These are phyloP conservation scores for Neopelma chrysocephalum DNA, from an alignment of 2,797 vertebrate species.

Conservation along the genomic window DNA sequence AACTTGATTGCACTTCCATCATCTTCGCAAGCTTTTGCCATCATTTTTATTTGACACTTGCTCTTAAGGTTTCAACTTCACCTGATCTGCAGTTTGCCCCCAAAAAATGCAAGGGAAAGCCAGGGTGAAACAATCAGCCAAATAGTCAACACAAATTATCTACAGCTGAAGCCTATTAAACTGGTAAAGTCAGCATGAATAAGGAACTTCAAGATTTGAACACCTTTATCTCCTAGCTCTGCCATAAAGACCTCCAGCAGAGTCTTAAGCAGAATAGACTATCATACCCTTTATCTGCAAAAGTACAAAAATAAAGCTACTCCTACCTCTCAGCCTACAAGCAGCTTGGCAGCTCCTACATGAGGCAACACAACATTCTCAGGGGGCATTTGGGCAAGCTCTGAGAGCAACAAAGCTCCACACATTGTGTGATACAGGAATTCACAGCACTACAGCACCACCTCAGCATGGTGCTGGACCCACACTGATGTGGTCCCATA, in stretches of 20 bases:
- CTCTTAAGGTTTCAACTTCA: background rate
- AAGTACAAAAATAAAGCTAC: background rate
- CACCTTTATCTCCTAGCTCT: background rate
- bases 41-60: background rate
- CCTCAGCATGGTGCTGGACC: background rate
- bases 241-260: background rate
- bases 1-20: background rate
- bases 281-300: background rate
- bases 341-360: background rate
- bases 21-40: background rate
- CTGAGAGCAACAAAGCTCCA: background rate
- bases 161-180: background rate
- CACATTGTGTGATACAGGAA: accelerated
- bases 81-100: background rate
- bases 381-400: background rate
- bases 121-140: background rate
- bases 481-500: too few species aligned
- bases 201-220: background rate
- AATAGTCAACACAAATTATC: background rate
- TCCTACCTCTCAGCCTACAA: background rate
- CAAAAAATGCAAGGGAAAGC: background rate
- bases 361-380: accelerated
- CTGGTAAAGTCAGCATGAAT: background rate
- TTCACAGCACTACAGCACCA: background rate
- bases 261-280: background rate